Evolutionary conservation across 2,888 invertebrate species (phyloP), one percentile per base, ranked within the genome.

Genomic region (Gymnocheta viridis): DNA sequence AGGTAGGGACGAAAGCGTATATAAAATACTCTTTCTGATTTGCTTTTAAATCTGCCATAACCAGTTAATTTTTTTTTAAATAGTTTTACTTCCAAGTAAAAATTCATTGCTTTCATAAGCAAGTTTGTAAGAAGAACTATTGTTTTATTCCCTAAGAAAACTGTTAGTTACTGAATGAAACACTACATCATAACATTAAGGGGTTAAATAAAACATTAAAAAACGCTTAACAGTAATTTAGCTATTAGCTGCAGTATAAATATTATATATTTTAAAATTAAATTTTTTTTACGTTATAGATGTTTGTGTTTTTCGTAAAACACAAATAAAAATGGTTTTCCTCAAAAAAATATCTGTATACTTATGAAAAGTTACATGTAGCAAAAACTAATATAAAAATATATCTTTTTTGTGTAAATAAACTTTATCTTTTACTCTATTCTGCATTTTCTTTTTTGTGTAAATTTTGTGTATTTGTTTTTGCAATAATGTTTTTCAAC

Each of bases 361-460:
- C n/a, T 32, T n/a, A 41, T 24, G 38, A 38, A 77, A 58, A 74
- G 10, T 29, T 64, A 2, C 24, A 35, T 41, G n/a, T 35, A 12
- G 0, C 44, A 64, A 64, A 72, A 79, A 54, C 49, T 24, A 35
- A 3, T 64, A 10, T 62, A 73, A 24, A 62, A 41, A 51, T 70
- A 62, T 66, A 17, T n/a, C n/a, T 62, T 81, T 76, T 70, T 66
- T 56, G 32, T 64, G 4, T 22, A 67, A 77, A 51, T 54, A 77
- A 77, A 82, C 70, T 70, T 82, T 77, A 77, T 82, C 77, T 77
- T 72, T 69, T 47, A 38, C 73, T 67, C 12, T 67, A 60, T 54
- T 66, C 58, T 19, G 27, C 19, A 35, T 24, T 69, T 60, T 82
- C 60, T 41, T 27, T 17, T 38, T 14, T 17, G 19, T 17, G n/a